Evolutionary conservation across 2,888 invertebrate genomes (phyloP).

Genomic region (Drosophila picticornis): DNA sequence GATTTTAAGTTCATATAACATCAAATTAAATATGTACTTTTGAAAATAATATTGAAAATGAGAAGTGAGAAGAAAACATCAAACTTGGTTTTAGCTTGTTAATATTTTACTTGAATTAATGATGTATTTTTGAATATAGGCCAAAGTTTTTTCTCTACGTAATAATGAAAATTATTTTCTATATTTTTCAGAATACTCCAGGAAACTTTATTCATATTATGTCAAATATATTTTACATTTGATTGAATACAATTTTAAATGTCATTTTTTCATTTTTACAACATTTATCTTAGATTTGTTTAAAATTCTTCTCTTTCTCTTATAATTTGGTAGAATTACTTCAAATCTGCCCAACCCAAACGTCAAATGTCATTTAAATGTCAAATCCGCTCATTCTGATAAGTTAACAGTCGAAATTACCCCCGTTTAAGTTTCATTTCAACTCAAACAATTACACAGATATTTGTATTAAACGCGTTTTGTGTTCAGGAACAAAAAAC

Average conservation of each 20-base stretch:
- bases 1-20: background rate
- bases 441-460: slow-evolving; percentile 21
- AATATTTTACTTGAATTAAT: background rate
- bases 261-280: background rate
- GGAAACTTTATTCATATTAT: background rate
- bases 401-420: slow-evolving; percentile 70
- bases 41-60: background rate
- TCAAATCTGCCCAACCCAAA: slow-evolving; percentile 38
- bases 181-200: background rate
- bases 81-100: too few species aligned
- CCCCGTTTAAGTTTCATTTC: slow-evolving; percentile 35
- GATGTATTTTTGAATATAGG: background rate
- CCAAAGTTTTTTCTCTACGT: background rate
- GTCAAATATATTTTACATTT: background rate
- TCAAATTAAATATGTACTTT: background rate
- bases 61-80: background rate
- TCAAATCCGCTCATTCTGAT: slow-evolving; percentile 64
- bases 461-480: slow-evolving; percentile 1
- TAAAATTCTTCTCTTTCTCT: background rate
- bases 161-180: background rate
- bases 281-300: background rate
- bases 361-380: slow-evolving; percentile 74
- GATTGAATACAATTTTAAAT: background rate
- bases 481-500: slow-evolving; percentile 1
- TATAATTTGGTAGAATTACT: background rate